Percentiles rank a stretch among this genome's conserved stretches.
Conservation (phyloP, 2,888 invertebrate genomes). For the Dasysyrphus tricinctus region DNA sequence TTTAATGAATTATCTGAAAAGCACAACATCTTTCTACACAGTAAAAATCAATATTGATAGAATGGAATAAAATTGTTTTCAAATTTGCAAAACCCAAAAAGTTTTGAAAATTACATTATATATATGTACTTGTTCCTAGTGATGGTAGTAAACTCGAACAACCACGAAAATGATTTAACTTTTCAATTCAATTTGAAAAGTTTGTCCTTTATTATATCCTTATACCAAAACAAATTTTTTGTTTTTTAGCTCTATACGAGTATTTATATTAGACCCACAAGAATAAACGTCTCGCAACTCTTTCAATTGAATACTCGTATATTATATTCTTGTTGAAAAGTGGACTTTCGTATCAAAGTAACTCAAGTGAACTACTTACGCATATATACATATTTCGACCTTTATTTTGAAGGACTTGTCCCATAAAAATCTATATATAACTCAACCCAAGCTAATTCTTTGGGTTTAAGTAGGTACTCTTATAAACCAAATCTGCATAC, state of each 20-base stretch:
- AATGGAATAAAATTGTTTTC: constrained; percentile 11
- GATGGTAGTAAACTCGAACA: constrained; percentile 16
- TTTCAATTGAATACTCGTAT: constrained; percentile 20
- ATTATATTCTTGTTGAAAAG: constrained; percentile 9
- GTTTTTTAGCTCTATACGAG: constrained; percentile 4
- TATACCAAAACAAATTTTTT: neutral
- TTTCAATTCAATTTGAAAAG: constrained; percentile 61
- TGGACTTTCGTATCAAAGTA: constrained; percentile 31
- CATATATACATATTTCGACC: constrained; percentile 23
- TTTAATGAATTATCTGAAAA: neutral
- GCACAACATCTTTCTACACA: neutral
- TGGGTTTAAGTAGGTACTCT: constrained; percentile 48
- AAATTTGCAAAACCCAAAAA: constrained; percentile 11
- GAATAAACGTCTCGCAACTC: constrained; percentile 25
- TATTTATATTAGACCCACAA: constrained; percentile 20
- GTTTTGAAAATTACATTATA: constrained; percentile 20
- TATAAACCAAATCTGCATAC: constrained; percentile 48
- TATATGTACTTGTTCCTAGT: neutral
- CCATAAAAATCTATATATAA: constrained; percentile 5
- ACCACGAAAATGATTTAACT: constrained; percentile 51
- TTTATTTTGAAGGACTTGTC: constrained; percentile 43
- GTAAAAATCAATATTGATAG: neutral
- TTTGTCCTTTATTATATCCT: constrained; percentile 14
- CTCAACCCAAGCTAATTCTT: constrained; percentile 54
- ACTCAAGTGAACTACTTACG: constrained; percentile 47